Percentiles rank a stretch among this genome's conserved stretches.
Conservation (phyloP, 2,113 vertebrate genomes). For the Pungitius pungitius region DNA sequence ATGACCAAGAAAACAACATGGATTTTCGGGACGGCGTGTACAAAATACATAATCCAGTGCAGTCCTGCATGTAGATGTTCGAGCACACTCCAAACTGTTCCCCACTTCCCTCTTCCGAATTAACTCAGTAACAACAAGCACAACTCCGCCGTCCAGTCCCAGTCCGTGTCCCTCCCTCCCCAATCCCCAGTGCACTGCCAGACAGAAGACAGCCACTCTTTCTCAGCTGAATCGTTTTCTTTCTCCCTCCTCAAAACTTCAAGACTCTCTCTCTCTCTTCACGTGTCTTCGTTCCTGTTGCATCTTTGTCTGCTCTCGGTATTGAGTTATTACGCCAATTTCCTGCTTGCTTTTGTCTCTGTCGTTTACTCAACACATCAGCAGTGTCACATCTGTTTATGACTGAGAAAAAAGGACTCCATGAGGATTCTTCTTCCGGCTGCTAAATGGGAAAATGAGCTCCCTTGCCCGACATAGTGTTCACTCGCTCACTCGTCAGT, state of each 20-base stretch:
- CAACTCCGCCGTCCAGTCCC: slow-evolving; percentile 52
- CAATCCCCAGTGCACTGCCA: slow-evolving; percentile 64
- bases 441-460: slow-evolving; percentile 4
- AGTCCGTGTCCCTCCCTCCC: slow-evolving; percentile 21
- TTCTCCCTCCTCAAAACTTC: slow-evolving; percentile 38
- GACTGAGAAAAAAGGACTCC: slow-evolving; percentile 43
- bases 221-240: slow-evolving; percentile 45
- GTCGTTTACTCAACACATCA: slow-evolving; percentile 41
- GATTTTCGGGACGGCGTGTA: slow-evolving; percentile 42
- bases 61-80: slow-evolving; percentile 77
- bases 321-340: slow-evolving; percentile 45
- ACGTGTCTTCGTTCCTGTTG: slow-evolving; percentile 39
- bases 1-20: slow-evolving; percentile 49
- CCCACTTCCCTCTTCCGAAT: slow-evolving; percentile 31
- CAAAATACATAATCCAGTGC: slow-evolving; percentile 40
- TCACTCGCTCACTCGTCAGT: slow-evolving; percentile 48
- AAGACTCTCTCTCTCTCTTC: slow-evolving; percentile 70
- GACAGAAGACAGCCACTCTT: slow-evolving; percentile 59
- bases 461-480: slow-evolving; percentile 6
- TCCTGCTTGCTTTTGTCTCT: slow-evolving; percentile 56
- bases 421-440: slow-evolving; percentile 42
- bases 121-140: slow-evolving; percentile 66
- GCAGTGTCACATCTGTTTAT: slow-evolving; percentile 14
- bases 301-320: slow-evolving; percentile 34
- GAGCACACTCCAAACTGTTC: slow-evolving; percentile 66